phyloP scores from a whole-genome alignment of 53 echinoderm and acorn worm genomes.

The Echinarachnius parma region DNA sequence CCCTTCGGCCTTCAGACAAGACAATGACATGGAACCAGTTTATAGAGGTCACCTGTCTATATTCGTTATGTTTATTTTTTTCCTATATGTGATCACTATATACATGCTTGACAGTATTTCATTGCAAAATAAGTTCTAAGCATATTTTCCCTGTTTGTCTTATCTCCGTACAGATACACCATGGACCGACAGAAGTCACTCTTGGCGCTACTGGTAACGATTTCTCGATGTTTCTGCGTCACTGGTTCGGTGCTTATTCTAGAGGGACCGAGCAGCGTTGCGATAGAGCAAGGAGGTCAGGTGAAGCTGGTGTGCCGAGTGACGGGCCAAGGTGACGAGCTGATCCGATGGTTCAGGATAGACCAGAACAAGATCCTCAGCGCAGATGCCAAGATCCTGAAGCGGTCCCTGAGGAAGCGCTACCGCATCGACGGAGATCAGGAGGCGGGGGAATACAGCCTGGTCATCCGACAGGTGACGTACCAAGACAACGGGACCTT shows the following conservation, averaged over 20 bases:
- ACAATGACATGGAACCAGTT: too few species aligned
- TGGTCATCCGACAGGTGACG: conserved; percentile 9
- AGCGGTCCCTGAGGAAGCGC: conserved; percentile 13
- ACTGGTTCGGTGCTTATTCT: not conserved
- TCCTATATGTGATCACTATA: too few species aligned
- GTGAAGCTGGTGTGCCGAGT: conserved; percentile 20
- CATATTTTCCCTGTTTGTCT: too few species aligned
- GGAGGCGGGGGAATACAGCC: not conserved
- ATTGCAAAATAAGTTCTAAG: too few species aligned
- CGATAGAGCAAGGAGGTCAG: not conserved
- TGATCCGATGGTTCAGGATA: conserved; percentile 26
- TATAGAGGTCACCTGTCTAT: too few species aligned
- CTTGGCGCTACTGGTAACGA: not conserved
- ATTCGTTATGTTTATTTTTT: too few species aligned
- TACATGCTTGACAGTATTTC: too few species aligned
- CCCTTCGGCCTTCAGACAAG: too few species aligned
- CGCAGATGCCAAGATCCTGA: conserved; percentile 18
- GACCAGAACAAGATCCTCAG: conserved; percentile 28
- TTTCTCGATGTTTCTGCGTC: not conserved
- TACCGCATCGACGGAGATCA: conserved; percentile 22
- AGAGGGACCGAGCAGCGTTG: conserved; percentile 18
- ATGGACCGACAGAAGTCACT: too few species aligned
- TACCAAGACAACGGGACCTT: conserved; percentile 14
- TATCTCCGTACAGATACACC: too few species aligned
- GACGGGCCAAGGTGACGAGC: conserved; percentile 14